Evolutionary conservation across 30 jellyfish, hydroid and myxozoan genomes (phyloP).

Genomic region (Turritopsis rubra): DNA sequence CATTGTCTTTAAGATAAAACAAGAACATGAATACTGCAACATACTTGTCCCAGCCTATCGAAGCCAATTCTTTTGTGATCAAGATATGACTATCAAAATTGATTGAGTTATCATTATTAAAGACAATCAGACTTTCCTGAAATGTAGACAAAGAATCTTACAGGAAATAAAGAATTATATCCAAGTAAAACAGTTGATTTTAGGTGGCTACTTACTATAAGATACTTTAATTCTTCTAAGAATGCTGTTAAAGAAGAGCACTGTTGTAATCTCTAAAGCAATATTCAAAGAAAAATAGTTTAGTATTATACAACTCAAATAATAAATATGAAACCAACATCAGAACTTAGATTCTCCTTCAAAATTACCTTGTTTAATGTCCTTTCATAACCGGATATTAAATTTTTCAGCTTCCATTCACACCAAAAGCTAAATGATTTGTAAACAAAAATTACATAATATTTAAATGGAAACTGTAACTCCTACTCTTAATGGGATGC

Average conservation of each 20-base stretch:
- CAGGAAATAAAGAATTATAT: neutral
- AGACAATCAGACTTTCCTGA: neutral
- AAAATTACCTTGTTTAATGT: neutral
- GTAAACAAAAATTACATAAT: neutral
- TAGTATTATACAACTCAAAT: neutral
- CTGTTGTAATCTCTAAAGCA: neutral
- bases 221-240: neutral
- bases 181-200: neutral
- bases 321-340: too few relatives aligned
- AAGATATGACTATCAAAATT: neutral
- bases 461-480: neutral
- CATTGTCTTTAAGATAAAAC: too few relatives aligned
- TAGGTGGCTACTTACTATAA: neutral
- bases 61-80: neutral
- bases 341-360: too few relatives aligned
- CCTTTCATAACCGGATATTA: neutral
- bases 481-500: neutral
- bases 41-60: neutral
- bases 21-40: neutral
- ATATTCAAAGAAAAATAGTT: neutral
- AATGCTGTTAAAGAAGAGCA: neutral
- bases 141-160: neutral
- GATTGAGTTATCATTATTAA: neutral
- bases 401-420: neutral
- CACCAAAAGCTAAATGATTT: neutral